Percentiles rank a stretch among this genome's conserved stretches.
phyloP scores from a whole-genome alignment of 2,113 vertebrate genomes.

The Oncorhynchus masou region DNA sequence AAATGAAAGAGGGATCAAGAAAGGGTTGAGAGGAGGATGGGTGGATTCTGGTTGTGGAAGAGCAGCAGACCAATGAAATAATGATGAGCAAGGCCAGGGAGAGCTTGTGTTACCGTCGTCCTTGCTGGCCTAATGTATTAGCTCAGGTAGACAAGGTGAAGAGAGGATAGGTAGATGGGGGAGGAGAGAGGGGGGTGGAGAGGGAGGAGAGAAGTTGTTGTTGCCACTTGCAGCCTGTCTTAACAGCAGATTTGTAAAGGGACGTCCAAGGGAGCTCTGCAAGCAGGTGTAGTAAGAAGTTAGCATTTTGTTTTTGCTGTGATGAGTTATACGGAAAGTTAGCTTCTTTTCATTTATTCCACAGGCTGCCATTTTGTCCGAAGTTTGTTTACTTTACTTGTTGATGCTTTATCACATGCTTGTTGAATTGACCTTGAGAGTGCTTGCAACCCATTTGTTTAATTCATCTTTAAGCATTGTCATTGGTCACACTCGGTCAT shows the following conservation, averaged over 20 bases:
- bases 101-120: constrained; percentile 75
- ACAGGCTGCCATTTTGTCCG: no score
- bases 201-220: constrained; percentile 28
- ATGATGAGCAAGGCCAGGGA: constrained; percentile 72
- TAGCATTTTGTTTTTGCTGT: not conserved
- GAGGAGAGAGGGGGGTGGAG: not conserved
- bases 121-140: constrained; percentile 53
- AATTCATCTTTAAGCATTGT: no score
- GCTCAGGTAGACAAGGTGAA: constrained; percentile 21
- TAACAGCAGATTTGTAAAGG: constrained; percentile 25
- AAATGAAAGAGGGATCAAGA: constrained; percentile 33
- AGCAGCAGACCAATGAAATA: constrained; percentile 75
- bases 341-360: no score
- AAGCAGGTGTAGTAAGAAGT: constrained; percentile 44
- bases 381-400: no score
- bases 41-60: constrained; percentile 59
- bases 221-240: constrained; percentile 11
- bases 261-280: constrained; percentile 6
- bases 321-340: no score
- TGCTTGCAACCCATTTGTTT: no score
- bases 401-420: no score
- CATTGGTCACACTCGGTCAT: no score
- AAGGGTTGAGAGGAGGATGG: constrained; percentile 44
- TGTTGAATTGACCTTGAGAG: no score
- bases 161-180: constrained; percentile 24